These are phyloP conservation scores for Metacarcinus magister DNA, from an alignment of 2,888 invertebrate genomes.

Conservation along the genomic window DNA sequence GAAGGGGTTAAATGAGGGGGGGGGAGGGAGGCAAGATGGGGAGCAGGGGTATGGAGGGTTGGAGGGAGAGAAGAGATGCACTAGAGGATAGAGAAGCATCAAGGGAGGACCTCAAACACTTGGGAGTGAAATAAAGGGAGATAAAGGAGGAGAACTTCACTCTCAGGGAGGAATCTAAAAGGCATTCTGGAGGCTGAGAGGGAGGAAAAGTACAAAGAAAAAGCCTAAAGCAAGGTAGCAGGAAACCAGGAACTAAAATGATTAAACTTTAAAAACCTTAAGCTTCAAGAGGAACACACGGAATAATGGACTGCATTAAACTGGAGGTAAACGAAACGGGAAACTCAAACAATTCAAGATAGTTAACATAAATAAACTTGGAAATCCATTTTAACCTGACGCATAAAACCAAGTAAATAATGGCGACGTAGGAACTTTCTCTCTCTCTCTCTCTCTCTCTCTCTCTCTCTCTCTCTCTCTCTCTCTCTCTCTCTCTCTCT, in stretches of 20 bases:
- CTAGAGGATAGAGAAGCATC: not conserved
- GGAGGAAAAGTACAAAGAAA: not conserved
- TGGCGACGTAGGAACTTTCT: not conserved
- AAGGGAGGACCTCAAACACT: not conserved
- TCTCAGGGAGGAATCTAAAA: slow-evolving; percentile 26
- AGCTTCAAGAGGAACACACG: not conserved
- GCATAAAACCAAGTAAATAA: not conserved
- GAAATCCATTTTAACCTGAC: not conserved
- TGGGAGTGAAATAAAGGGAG: not conserved
- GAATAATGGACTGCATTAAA: not conserved
- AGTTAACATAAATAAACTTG: not conserved
- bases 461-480: slow-evolving; percentile 13
- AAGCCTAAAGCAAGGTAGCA: not conserved
- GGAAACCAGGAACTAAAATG: not conserved
- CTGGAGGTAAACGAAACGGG: not conserved
- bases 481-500: slow-evolving; percentile 56
- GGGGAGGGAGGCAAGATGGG: not conserved
- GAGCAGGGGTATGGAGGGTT: not conserved
- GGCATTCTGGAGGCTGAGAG: not conserved
- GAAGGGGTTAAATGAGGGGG: not conserved
- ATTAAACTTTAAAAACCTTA: not conserved
- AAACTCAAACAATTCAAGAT: not conserved
- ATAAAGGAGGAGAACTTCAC: not conserved
- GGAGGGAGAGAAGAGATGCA: not conserved
- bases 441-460: slow-evolving; percentile 42